phyloP scores from a whole-genome alignment of 35 echinoderm and acorn worm species.

The Ptychodera flava region DNA sequence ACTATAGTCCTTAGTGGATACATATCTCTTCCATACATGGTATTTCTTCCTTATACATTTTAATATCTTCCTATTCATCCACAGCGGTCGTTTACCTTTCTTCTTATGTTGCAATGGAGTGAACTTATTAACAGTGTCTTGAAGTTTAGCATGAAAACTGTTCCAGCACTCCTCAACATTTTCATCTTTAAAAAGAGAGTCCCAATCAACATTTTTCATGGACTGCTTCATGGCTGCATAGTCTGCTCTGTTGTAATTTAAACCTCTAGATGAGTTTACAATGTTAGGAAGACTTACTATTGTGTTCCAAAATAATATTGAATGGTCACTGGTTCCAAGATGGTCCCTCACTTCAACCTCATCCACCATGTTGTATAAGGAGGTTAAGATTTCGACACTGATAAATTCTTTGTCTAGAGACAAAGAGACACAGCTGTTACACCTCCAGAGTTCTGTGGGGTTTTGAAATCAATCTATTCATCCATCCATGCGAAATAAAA shows the following conservation, averaged over 20 bases:
- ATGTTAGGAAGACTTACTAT: not conserved
- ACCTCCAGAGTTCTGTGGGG: no score
- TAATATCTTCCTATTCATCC: slow-evolving; percentile 26
- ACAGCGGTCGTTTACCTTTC: slow-evolving; percentile 7
- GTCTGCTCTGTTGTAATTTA: slow-evolving; percentile 19
- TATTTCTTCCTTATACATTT: slow-evolving; percentile 15
- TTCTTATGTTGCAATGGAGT: slow-evolving; percentile 9
- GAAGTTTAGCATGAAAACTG: not conserved
- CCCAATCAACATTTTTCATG: slow-evolving; percentile 15
- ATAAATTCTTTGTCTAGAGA: not conserved
- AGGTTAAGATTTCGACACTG: slow-evolving; percentile 23
- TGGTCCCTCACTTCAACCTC: slow-evolving; percentile 16
- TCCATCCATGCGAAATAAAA: no score
- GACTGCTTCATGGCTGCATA: slow-evolving; percentile 8
- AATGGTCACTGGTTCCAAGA: slow-evolving; percentile 35
- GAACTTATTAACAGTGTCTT: slow-evolving; percentile 10
- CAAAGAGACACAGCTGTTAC: not conserved
- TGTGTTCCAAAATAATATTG: slow-evolving; percentile 8
- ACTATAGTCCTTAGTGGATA: not conserved
- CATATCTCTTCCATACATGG: slow-evolving; percentile 28
- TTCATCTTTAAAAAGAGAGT: not conserved
- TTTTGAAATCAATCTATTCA: no score
- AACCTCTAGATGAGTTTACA: not conserved
- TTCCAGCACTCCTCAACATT: not conserved
- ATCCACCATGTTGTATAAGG: slow-evolving; percentile 17